Evolutionary conservation across 2,888 invertebrate species (phyloP).

Genomic region (Cantharis nigra): DNA sequence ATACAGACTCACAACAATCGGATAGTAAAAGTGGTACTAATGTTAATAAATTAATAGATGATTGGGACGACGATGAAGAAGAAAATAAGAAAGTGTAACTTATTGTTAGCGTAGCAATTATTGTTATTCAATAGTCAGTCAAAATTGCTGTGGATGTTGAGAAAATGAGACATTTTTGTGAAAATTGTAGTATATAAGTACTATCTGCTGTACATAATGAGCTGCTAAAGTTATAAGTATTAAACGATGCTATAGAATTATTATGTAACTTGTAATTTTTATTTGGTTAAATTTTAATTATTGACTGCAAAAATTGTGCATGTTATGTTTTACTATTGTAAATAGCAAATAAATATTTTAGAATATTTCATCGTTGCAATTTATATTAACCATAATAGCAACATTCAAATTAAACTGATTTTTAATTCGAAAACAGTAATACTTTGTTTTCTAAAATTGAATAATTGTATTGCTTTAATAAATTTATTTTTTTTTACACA

Average conservation of each 20-base stretch:
- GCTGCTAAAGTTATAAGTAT: background rate
- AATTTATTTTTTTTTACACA: background rate
- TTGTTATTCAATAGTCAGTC: background rate
- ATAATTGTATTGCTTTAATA: background rate
- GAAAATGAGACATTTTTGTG: background rate
- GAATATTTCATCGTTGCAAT: background rate
- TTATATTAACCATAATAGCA: background rate
- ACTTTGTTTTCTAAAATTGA: background rate
- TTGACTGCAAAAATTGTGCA: background rate
- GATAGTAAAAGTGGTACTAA: conserved; percentile 44
- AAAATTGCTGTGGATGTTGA: background rate
- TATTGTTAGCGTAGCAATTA: background rate
- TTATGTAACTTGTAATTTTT: background rate
- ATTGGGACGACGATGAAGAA: conserved; percentile 56
- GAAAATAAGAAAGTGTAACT: conserved; percentile 35
- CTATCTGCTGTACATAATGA: background rate
- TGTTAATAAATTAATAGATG: conserved; percentile 54
- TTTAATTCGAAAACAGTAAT: background rate
- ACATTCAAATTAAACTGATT: background rate
- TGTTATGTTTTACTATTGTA: background rate
- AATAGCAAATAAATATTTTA: background rate
- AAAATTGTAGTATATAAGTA: background rate
- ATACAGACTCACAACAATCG: conserved; percentile 55
- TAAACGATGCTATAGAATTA: background rate
- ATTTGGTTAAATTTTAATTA: background rate